Conservation (phyloP, 2,113 vertebrate species). For the Xiphophorus couchianus region DNA sequence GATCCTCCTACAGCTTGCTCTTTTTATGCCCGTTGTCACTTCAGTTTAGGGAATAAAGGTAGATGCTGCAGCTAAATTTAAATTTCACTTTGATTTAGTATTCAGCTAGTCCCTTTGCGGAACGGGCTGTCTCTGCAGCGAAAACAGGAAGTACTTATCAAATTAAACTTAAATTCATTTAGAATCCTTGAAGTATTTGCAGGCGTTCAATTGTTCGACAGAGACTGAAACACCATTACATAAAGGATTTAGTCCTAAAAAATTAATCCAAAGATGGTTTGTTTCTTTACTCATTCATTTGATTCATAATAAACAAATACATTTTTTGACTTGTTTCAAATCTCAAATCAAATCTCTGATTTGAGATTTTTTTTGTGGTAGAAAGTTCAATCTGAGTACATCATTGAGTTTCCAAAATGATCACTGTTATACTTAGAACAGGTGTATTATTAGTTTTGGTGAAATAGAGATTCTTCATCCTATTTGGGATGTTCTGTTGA, state of each 20-base stretch:
- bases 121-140: neutral
- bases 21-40: neutral
- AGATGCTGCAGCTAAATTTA: conserved; percentile 19
- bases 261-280: neutral
- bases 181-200: conserved; percentile 10
- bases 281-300: too few species aligned
- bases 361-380: too few species aligned
- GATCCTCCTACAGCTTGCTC: conserved; percentile 1
- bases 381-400: too few species aligned
- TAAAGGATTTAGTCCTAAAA: neutral
- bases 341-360: too few species aligned
- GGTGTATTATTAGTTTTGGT: neutral
- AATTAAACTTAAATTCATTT: conserved; percentile 25
- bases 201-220: neutral
- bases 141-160: conserved; percentile 12
- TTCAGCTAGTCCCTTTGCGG: conserved; percentile 6
- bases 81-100: conserved; percentile 48
- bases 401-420: too few species aligned
- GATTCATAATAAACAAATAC: too few species aligned
- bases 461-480: conserved; percentile 10
- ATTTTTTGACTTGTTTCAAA: too few species aligned
- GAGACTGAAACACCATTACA: neutral
- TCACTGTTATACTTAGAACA: too few species aligned
- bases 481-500: conserved; percentile 27
- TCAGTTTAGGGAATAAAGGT: neutral